phyloP scores from a whole-genome alignment of 2,888 invertebrate genomes.

The Caenorhabditis sinica region DNA sequence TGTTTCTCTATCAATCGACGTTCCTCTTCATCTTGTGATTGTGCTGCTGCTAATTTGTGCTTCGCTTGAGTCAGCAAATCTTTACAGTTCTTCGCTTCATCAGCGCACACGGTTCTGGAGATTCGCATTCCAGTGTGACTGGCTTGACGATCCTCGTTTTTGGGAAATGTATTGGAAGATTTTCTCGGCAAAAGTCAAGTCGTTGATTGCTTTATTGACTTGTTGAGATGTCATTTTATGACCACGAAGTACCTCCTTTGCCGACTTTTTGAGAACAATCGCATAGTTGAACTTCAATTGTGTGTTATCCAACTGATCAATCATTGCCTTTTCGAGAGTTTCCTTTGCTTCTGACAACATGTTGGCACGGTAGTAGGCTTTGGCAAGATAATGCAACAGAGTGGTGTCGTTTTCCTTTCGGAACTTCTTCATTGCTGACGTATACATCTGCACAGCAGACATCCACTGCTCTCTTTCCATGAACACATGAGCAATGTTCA shows the following conservation, averaged over 20 bases:
- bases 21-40: constrained; percentile 95
- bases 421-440: constrained; percentile 98
- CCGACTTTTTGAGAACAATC: constrained; percentile 92
- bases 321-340: constrained; percentile 90
- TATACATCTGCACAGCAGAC: constrained; percentile 99
- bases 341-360: constrained; percentile 92
- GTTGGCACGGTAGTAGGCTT: constrained; percentile 87
- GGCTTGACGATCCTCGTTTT: constrained; percentile 87
- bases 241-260: constrained; percentile 87
- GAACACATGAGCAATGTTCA: constrained; percentile 99
- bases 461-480: constrained; percentile 94
- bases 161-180: constrained; percentile 91
- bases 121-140: constrained; percentile 83
- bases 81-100: constrained; percentile 89
- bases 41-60: constrained; percentile 93
- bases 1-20: constrained; percentile 86
- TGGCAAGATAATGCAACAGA: constrained; percentile 94
- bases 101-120: constrained; percentile 61
- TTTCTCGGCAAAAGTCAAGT: constrained; percentile 93
- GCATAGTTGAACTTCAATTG: constrained; percentile 96
- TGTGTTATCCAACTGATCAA: constrained; percentile 95
- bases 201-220: constrained; percentile 94
- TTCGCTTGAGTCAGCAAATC: constrained; percentile 95
- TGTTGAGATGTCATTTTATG: constrained; percentile 87
- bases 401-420: constrained; percentile 95